phyloP scores from a whole-genome alignment of 2,113 vertebrate genomes.

The Thinocorus orbignyianus region DNA sequence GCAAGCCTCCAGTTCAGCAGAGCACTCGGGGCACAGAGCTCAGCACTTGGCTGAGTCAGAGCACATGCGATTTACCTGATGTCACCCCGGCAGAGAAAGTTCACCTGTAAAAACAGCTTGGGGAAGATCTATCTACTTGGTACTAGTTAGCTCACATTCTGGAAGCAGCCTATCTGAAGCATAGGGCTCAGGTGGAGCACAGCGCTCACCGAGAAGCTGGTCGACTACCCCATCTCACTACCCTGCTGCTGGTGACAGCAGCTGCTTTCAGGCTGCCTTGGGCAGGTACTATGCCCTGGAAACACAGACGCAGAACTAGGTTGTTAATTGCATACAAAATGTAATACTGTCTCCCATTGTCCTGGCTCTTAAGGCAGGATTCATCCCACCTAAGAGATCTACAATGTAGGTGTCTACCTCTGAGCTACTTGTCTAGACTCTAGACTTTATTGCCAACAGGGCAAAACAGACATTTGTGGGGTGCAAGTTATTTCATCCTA shows the following conservation, averaged over 20 bases:
- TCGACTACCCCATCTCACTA: not conserved
- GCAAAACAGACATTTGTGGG: not conserved
- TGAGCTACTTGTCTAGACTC: constrained; percentile 52
- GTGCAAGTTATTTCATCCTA: not conserved
- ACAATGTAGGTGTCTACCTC: not conserved
- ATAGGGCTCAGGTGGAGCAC: not conserved
- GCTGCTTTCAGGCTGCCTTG: not conserved
- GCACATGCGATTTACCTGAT: not conserved
- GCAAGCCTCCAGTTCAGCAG: not conserved
- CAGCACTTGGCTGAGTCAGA: not conserved
- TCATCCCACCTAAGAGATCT: not conserved
- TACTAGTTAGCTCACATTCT: not conserved
- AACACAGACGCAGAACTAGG: not conserved
- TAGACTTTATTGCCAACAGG: not conserved
- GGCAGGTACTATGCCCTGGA: not conserved
- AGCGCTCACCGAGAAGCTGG: not conserved
- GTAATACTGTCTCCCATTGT: not conserved
- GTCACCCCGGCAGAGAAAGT: not conserved
- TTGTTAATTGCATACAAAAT: not conserved
- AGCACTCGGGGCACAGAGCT: not conserved
- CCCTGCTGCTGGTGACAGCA: not conserved
- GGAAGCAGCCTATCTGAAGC: not conserved
- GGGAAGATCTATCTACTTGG: not conserved
- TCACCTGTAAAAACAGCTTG: not conserved
- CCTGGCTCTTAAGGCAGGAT: not conserved